A percentile compares a stretch with the other conserved stretches of the same genome.
Conservation (phyloP, 2,797 vertebrate species). For the Gallinago solitaria region DNA sequence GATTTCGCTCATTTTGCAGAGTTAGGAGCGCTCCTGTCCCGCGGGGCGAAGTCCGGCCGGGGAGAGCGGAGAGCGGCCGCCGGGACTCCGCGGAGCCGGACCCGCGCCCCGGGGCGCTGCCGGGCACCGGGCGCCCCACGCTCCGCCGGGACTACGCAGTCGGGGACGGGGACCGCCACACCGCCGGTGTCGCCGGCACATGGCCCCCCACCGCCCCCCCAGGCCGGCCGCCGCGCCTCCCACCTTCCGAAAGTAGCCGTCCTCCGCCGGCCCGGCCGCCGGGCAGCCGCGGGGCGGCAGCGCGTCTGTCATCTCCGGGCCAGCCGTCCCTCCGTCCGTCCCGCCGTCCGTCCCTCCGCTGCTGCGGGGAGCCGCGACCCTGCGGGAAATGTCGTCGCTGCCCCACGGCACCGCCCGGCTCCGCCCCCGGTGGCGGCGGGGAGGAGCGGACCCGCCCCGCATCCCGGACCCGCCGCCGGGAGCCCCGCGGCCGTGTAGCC, state of each 20-base stretch:
- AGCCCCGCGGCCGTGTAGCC: accelerated
- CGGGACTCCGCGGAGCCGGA: background rate
- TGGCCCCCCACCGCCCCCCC: background rate
- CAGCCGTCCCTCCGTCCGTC: too few species aligned
- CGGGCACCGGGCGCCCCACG: background rate
- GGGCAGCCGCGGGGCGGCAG: background rate
- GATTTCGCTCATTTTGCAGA: background rate
- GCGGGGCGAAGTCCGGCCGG: background rate
- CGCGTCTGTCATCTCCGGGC: background rate
- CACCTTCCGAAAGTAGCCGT: constrained; percentile 78
- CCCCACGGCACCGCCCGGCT: background rate
- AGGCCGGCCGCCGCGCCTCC: background rate
- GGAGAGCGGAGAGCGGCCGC: background rate
- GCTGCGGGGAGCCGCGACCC: accelerated
- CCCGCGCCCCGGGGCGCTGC: background rate
- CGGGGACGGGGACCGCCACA: background rate
- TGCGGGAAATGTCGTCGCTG: background rate
- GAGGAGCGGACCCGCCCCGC: constrained; percentile 1
- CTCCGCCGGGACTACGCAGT: background rate
- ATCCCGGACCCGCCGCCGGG: too few species aligned
- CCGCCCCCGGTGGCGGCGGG: background rate
- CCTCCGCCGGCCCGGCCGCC: constrained; percentile 38
- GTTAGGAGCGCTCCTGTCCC: accelerated
- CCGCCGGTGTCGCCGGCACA: accelerated
- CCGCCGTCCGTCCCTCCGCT: background rate